A percentile compares a stretch with the other conserved stretches of the same genome.
Conservation (phyloP, 1,140 invertebrate genomes). For the Lethrus apterus region DNA sequence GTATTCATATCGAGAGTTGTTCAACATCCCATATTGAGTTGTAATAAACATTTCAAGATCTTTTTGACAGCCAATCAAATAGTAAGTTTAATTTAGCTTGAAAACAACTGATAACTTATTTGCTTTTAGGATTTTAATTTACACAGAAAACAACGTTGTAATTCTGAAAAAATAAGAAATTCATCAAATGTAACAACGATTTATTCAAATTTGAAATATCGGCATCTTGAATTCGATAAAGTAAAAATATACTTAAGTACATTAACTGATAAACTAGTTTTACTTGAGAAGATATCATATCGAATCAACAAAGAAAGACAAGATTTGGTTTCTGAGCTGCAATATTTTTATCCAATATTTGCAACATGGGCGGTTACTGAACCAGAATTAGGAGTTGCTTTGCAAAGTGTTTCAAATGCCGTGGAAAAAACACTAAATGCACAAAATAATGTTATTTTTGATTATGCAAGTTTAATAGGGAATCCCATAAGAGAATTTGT, state of each 20-base stretch:
- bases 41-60: constrained; percentile 56
- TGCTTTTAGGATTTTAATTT: constrained; percentile 55
- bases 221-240: constrained; percentile 57
- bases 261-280: constrained; percentile 56
- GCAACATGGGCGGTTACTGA: constrained; percentile 48
- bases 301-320: constrained; percentile 60
- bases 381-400: constrained; percentile 44
- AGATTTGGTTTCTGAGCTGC: constrained; percentile 50
- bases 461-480: constrained; percentile 35
- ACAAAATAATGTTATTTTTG: constrained; percentile 47
- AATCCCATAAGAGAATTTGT: constrained; percentile 62
- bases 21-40: constrained; percentile 63
- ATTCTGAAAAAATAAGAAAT: constrained; percentile 44
- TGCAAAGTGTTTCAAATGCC: constrained; percentile 44
- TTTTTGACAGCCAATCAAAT: constrained; percentile 63
- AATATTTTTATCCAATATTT: constrained; percentile 51
- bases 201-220: constrained; percentile 50
- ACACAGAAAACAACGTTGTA: constrained; percentile 54
- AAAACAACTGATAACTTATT: neutral
- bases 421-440: constrained; percentile 45
- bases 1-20: constrained; percentile 53
- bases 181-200: constrained; percentile 15
- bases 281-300: constrained; percentile 58
- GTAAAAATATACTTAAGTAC: constrained; percentile 56
- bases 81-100: constrained; percentile 41